Base-by-base conservation (phyloP, 2,113 vertebrate species). In the Leucosticte australis region DNA sequence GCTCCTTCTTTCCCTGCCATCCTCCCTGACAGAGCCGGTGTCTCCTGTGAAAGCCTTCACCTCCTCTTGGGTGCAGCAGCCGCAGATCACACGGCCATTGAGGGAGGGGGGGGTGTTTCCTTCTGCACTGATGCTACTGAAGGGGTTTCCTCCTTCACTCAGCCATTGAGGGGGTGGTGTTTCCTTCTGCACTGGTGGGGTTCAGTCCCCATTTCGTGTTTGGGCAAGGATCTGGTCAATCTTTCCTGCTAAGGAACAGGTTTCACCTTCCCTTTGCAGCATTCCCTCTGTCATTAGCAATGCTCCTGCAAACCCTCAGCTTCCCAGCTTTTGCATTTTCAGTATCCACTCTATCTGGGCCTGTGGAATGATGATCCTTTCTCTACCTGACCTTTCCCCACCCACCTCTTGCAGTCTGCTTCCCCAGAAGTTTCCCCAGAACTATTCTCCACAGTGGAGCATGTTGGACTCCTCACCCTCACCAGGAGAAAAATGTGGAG, bases 121-220 rank as follows among this genome's bases (percentile, higher is more conserved):
- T 85, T 75, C 46, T 47, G 46, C 46, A 3, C 21, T 23, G 46
- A 23, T 23, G 46, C 46, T 47, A 13, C 46, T 47, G 46, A 47
- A 47, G 46, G 21, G 22, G 46, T 23, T 47, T 47, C 1, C 3
- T 47, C 26, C 47, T 49, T 26, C 47, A 49, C 23, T 14, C 23
- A 63, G 47, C 41, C 20, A 16, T 30, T 13, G 11, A n/a, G 44
- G 10, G 0, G 9, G 17, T 5, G 27, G 41, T 22, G 50, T 53
- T 80, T 63, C 57, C 44, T 86, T 76, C 63, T 2, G 0, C 23
- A 15, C 21, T 23, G 53, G 7, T 1, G 15, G 19, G 0, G 0
- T 7, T 47, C 0, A 1, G 35, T 35, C 26, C 42, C 60, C 31
- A 27, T 6, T 50, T 44, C 0, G 0, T 50, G 10, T 44, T 76